These are phyloP conservation scores for Sisyra terminalis DNA, from an alignment of 2,888 invertebrate genomes.

Conservation along the genomic window DNA sequence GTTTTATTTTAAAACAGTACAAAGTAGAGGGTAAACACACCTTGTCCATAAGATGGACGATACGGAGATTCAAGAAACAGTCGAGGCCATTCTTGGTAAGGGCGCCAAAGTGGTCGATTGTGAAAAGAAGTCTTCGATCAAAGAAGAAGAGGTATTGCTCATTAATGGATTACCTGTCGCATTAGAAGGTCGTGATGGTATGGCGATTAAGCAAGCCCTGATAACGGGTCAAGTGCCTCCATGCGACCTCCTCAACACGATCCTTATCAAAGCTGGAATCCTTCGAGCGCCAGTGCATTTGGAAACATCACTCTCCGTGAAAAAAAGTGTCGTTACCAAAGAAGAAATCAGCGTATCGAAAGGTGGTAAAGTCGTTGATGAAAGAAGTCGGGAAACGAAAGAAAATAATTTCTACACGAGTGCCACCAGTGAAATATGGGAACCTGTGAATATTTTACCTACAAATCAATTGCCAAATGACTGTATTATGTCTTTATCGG, in stretches of 20 bases:
- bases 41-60: conserved; percentile 37
- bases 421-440: conserved; percentile 48
- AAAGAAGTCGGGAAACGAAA: conserved; percentile 49
- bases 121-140: conserved; percentile 52
- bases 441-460: conserved; percentile 29
- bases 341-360: conserved; percentile 52
- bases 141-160: conserved; percentile 51
- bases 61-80: conserved; percentile 54
- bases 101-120: conserved; percentile 55
- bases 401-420: conserved; percentile 54
- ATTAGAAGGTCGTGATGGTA: conserved; percentile 48
- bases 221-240: conserved; percentile 53
- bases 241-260: conserved; percentile 50
- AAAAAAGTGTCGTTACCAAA: conserved; percentile 50
- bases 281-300: conserved; percentile 49
- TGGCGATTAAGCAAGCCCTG: conserved; percentile 48
- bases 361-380: conserved; percentile 51
- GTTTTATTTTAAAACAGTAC: too few relatives aligned
- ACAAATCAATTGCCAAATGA: conserved; percentile 3
- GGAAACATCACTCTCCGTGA: conserved; percentile 53
- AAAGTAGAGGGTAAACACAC: too few relatives aligned
- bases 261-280: conserved; percentile 47
- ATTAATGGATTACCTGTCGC: conserved; percentile 54
- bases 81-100: conserved; percentile 55
- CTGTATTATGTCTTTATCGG: conserved; percentile 2